Conservation (phyloP, 2,113 vertebrate species). For the Coryphaenoides rupestris region DNA sequence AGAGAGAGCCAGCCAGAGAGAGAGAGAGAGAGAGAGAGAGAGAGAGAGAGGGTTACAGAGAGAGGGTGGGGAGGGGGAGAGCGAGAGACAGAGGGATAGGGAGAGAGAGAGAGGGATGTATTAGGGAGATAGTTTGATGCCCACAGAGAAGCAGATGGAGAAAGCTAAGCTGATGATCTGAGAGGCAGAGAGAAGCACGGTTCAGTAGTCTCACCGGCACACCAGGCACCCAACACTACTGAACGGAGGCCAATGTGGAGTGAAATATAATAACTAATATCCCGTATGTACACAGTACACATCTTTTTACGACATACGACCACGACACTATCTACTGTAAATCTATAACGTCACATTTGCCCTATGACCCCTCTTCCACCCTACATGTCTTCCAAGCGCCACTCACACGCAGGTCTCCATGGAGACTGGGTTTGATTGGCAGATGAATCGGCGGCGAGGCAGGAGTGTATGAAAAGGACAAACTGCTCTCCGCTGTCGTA, state of each 20-base stretch:
- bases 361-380: too few species aligned
- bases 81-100: constrained; percentile 16
- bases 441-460: constrained; percentile 38
- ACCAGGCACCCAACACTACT: not conserved
- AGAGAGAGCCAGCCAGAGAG: constrained; percentile 2
- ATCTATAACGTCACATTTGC: too few species aligned
- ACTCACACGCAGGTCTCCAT: constrained; percentile 32
- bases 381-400: constrained; percentile 7
- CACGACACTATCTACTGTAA: too few species aligned
- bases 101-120: constrained; percentile 14
- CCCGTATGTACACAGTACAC: too few species aligned
- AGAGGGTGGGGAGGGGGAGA: too few species aligned
- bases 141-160: constrained; percentile 50
- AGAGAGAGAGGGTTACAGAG: not conserved
- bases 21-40: constrained; percentile 28
- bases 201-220: constrained; percentile 17
- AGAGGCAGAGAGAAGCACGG: constrained; percentile 22
- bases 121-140: constrained; percentile 6
- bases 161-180: constrained; percentile 39
- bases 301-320: too few species aligned
- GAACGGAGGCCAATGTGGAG: constrained; percentile 20
- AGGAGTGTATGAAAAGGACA: constrained; percentile 14
- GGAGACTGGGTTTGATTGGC: constrained; percentile 42
- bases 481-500: too few species aligned
- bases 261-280: too few species aligned